Conservation (phyloP, 2,113 vertebrate species). For the Sylvietta virens region DNA sequence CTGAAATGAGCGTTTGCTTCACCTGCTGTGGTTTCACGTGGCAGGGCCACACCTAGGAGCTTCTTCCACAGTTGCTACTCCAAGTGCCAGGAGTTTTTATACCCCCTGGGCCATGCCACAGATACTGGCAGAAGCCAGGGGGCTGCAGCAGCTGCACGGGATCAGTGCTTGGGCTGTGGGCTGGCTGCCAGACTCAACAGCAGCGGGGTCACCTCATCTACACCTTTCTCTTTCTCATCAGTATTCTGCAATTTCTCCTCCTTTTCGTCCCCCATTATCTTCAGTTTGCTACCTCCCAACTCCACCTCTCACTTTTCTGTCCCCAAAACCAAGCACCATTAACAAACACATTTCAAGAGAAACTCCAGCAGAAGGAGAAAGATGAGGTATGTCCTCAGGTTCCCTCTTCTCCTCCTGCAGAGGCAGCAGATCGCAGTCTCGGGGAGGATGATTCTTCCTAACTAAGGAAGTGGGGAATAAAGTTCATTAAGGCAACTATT, state of each 20-base stretch:
- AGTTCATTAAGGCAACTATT: not conserved
- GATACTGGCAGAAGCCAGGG: not conserved
- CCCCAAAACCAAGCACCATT: not conserved
- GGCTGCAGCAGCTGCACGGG: not conserved
- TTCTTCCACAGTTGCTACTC: not conserved
- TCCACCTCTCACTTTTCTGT: not conserved
- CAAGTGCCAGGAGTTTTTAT: not conserved
- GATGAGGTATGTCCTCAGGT: not conserved
- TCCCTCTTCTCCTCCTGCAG: not conserved
- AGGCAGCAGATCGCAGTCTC: not conserved
- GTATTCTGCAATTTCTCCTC: not conserved
- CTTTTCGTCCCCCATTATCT: not conserved
- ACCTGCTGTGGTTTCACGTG: not conserved
- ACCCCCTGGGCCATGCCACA: rapidly evolving
- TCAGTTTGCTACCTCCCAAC: not conserved
- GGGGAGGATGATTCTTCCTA: not conserved
- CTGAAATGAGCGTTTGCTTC: not conserved
- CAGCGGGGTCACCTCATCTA: not conserved
- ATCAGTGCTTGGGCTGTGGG: not conserved
- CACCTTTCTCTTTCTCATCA: not conserved
- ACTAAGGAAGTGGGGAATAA: not conserved
- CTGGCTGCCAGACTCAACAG: not conserved
- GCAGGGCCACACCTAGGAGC: not conserved
- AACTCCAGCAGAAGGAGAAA: not conserved
- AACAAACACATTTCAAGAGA: not conserved